These are phyloP conservation scores for Scaptomyza tumidula DNA, from an alignment of 2,888 invertebrate species.

Conservation along the genomic window DNA sequence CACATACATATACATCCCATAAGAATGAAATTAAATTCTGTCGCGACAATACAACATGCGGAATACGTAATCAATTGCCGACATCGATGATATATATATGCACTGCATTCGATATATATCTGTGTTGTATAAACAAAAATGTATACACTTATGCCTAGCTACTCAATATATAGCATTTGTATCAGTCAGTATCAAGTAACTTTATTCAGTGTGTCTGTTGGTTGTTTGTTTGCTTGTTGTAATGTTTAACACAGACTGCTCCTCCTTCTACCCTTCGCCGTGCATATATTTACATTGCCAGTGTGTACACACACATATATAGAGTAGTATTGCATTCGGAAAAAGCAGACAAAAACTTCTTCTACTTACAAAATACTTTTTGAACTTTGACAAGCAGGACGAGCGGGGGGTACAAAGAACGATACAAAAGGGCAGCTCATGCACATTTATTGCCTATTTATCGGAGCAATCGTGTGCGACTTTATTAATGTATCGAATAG, in stretches of 20 bases:
- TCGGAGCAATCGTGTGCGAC: constrained; percentile 52
- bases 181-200: constrained; percentile 7
- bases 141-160: constrained; percentile 1
- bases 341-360: constrained; percentile 23
- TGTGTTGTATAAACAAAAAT: constrained; percentile 5
- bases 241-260: constrained; percentile 1
- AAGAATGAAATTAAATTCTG: constrained; percentile 82
- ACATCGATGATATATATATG: constrained; percentile 53
- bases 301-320: constrained; percentile 5
- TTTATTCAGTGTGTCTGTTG: background rate
- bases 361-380: constrained; percentile 34
- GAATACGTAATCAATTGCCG: constrained; percentile 81
- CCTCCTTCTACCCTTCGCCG: background rate
- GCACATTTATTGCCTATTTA: constrained; percentile 76
- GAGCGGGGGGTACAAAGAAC: background rate
- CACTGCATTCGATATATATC: constrained; percentile 14
- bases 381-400: constrained; percentile 40
- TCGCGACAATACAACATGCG: constrained; percentile 78
- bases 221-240: constrained; percentile 3
- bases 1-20: constrained; percentile 39
- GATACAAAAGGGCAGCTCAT: constrained; percentile 44
- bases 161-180: background rate
- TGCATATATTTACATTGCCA: constrained; percentile 45
- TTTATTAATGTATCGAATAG: constrained; percentile 24
- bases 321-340: background rate